Conservation (phyloP, 2,888 invertebrate species). For the Stegophylla sp. region DNA sequence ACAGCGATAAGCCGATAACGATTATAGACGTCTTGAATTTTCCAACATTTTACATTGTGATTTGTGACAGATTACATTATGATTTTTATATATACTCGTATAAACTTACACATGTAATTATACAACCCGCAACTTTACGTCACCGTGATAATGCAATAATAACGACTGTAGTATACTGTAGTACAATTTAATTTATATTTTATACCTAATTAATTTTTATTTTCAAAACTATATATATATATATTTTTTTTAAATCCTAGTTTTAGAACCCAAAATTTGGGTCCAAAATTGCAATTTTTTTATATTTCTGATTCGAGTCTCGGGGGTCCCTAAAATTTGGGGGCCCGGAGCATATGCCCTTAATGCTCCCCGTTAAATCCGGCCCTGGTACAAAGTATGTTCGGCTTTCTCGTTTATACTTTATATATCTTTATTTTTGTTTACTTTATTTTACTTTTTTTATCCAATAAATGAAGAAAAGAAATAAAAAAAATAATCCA, state of each 20-base stretch:
- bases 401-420: no score
- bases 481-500: no score
- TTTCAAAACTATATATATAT: no score
- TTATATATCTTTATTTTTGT: no score
- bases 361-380: no score
- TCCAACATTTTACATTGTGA: conserved; percentile 6
- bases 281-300: neutral
- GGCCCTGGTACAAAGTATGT: no score
- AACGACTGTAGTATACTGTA: conserved; percentile 11
- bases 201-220: conserved; percentile 12
- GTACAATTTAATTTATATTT: conserved; percentile 20
- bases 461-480: no score
- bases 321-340: no score
- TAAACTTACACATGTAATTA: conserved; percentile 18
- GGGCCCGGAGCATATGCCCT: no score
- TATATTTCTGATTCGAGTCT: conserved; percentile 9
- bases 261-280: neutral
- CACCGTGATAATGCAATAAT: conserved; percentile 8
- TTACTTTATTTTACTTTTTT: no score
- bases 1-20: conserved; percentile 9
- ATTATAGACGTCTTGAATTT: conserved; percentile 16
- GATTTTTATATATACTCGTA: conserved; percentile 19
- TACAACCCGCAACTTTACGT: conserved; percentile 6
- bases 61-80: neutral
- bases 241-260: neutral